Percentiles rank a stretch among this genome's conserved stretches.
Evolutionary conservation across 1,140 invertebrate species (phyloP).

Genomic region (Chironomus striatipennis): DNA sequence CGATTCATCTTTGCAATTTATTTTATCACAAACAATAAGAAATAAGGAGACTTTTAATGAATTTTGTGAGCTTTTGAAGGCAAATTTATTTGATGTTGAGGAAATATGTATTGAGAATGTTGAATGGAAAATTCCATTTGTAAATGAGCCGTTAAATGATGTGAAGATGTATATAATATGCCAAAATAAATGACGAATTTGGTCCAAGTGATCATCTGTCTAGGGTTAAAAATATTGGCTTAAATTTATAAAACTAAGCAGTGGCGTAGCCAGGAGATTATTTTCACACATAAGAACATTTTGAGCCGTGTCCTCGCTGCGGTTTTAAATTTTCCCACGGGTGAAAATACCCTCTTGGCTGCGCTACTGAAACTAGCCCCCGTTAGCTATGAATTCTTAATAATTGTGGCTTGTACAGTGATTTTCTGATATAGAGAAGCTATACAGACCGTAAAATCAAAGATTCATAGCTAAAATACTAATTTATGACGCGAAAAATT

Average conservation of each 20-base stretch:
- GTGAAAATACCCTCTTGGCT: too few relatives aligned
- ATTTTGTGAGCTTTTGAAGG: background rate
- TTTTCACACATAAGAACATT: too few relatives aligned
- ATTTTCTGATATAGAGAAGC: too few relatives aligned
- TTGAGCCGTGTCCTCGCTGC: too few relatives aligned
- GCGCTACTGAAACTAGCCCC: background rate
- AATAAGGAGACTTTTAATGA: slow-evolving; percentile 33
- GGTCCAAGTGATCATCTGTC: background rate
- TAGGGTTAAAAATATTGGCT: background rate
- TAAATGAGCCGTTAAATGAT: background rate
- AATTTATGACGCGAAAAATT: too few relatives aligned
- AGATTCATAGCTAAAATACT: too few relatives aligned
- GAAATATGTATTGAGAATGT: background rate
- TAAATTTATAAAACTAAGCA: too few relatives aligned
- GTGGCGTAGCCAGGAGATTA: too few relatives aligned
- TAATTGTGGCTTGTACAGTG: too few relatives aligned
- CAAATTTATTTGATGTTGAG: background rate
- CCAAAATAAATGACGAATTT: background rate
- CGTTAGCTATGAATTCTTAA: too few relatives aligned
- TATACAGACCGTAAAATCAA: too few relatives aligned
- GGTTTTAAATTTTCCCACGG: too few relatives aligned
- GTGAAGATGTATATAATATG: background rate
- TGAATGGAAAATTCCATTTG: background rate
- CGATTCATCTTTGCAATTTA: slow-evolving; percentile 29
- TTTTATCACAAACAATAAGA: slow-evolving; percentile 36